Conservation (phyloP, 2,797 vertebrate species). For the Alauda arvensis region DNA sequence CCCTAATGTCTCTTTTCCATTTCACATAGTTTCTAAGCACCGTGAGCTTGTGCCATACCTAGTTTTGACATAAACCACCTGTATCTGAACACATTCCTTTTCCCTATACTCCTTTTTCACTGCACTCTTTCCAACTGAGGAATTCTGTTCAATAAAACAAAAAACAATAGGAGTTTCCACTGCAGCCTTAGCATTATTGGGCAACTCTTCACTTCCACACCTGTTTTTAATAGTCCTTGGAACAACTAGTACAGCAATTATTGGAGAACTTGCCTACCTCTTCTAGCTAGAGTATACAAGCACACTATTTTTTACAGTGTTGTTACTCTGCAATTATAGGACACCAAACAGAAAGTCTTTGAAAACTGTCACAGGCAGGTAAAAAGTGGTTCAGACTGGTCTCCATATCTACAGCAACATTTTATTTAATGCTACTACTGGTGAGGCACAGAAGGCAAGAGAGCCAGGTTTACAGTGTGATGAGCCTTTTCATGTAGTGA, state of each 20-base stretch:
- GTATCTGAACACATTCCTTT: neutral
- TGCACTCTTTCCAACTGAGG: neutral
- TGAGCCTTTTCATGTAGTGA: neutral
- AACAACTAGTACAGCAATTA: conserved; percentile 3
- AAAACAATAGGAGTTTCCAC: conserved; percentile 10
- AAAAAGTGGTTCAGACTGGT: neutral
- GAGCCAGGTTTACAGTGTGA: neutral
- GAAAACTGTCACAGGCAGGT: neutral
- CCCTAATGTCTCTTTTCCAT: neutral
- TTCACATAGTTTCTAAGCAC: neutral
- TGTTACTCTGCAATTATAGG: neutral
- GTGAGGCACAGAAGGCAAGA: neutral
- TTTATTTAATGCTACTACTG: neutral
- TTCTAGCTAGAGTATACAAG: neutral
- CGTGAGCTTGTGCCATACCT: neutral
- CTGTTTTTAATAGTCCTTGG: conserved; percentile 28
- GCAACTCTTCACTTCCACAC: conserved; percentile 15
- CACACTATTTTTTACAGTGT: neutral
- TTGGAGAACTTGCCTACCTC: neutral
- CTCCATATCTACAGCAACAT: neutral
- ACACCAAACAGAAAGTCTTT: neutral
- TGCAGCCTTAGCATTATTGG: neutral
- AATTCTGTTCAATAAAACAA: neutral
- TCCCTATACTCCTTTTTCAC: neutral
- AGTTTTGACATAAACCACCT: conserved; percentile 15